Conservation (phyloP, 2,888 invertebrate genomes). For the Teleiodes luculella region DNA sequence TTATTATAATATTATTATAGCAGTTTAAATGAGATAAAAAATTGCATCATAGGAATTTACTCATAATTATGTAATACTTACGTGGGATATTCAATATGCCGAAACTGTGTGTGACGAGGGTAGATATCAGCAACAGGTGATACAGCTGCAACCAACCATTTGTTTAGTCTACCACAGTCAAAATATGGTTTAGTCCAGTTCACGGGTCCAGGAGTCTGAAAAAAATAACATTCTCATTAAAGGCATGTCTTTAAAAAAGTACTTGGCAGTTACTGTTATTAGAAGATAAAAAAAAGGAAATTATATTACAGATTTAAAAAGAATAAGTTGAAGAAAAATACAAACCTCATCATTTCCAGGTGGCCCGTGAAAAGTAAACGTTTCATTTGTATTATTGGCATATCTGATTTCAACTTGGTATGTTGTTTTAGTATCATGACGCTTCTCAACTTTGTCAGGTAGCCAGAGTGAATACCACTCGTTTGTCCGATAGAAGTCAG, state of each 20-base stretch:
- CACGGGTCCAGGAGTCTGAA: slow-evolving; percentile 87
- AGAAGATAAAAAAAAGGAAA: not conserved
- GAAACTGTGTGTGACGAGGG: slow-evolving; percentile 93
- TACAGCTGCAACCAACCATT: slow-evolving; percentile 96
- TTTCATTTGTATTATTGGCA: slow-evolving; percentile 96
- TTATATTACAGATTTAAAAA: no score
- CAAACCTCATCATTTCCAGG: slow-evolving; percentile 91
- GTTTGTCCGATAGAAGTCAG: slow-evolving; percentile 93
- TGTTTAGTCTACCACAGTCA: slow-evolving; percentile 96
- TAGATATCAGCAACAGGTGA: slow-evolving; percentile 97
- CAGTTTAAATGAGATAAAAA: no score
- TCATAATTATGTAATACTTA: slow-evolving; percentile 71
- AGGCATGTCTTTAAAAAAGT: not conserved
- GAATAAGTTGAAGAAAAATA: no score
- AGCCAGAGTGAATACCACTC: slow-evolving; percentile 96
- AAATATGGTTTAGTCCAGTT: slow-evolving; percentile 97
- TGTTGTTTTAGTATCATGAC: slow-evolving; percentile 94
- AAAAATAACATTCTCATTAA: not conserved
- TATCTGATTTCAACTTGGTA: slow-evolving; percentile 96
- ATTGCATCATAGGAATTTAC: no score
- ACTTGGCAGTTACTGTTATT: not conserved
- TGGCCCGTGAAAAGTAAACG: slow-evolving; percentile 97
- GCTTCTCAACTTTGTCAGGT: slow-evolving; percentile 88
- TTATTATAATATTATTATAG: no score
- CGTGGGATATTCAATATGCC: slow-evolving; percentile 96